A percentile compares a stretch with the other conserved stretches of the same genome.
phyloP scores from a whole-genome alignment of 1,140 invertebrate species.

The Drosophila elegans region DNA sequence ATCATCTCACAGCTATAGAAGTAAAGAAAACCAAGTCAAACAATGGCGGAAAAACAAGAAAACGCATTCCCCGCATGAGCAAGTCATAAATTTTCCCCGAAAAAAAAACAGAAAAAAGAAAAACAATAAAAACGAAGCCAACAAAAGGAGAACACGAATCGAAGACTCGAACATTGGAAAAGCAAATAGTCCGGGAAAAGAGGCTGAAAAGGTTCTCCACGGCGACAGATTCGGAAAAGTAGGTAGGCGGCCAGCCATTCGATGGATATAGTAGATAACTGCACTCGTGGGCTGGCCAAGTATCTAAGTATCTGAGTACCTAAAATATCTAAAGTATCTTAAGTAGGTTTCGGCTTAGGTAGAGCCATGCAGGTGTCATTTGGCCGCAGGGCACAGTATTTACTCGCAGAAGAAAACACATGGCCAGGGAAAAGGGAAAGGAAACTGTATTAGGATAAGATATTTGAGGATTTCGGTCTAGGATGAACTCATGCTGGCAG shows the following conservation, averaged over 20 bases:
- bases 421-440: constrained; percentile 30
- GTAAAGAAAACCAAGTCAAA: constrained; percentile 55
- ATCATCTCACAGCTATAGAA: constrained; percentile 25
- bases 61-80: constrained; percentile 74
- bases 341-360: constrained; percentile 50
- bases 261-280: constrained; percentile 30
- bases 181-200: constrained; percentile 74
- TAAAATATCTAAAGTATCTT: constrained; percentile 39
- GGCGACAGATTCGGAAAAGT: constrained; percentile 31
- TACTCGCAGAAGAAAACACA: constrained; percentile 25
- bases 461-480: constrained; percentile 10
- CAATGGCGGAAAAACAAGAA: constrained; percentile 64
- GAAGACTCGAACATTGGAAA: constrained; percentile 60
- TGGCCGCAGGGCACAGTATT: constrained; percentile 21
- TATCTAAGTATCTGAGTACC: constrained; percentile 25
- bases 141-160: constrained; percentile 54
- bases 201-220: constrained; percentile 49
- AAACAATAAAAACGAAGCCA: constrained; percentile 46
- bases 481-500: constrained; percentile 18
- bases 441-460: constrained; percentile 34
- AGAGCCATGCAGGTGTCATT: constrained; percentile 52
- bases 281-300: constrained; percentile 41
- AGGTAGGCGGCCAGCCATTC: constrained; percentile 47
- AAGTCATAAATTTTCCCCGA: constrained; percentile 75
- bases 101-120: constrained; percentile 58